Conservation (phyloP, 2,888 invertebrate species). For the Xylota segnis region DNA sequence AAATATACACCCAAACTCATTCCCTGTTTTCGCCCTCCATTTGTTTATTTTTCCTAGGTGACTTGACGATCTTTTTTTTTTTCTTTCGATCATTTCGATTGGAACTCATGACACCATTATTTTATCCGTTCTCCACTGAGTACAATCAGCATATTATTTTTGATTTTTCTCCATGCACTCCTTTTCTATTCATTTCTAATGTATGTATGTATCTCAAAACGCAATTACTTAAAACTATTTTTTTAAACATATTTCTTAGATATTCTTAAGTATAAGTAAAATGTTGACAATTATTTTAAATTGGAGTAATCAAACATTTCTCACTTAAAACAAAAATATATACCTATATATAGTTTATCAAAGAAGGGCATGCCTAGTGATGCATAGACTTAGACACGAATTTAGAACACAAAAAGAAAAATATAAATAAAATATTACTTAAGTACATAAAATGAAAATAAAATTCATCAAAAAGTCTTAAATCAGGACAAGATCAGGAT, state of each 20-base stretch:
- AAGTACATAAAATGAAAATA: constrained; percentile 1
- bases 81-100: too few relatives aligned
- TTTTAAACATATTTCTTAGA: background rate
- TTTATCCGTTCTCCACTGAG: too few relatives aligned
- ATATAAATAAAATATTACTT: background rate
- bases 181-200: too few relatives aligned
- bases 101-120: too few relatives aligned
- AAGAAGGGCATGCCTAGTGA: constrained; percentile 5
- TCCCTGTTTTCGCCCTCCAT: too few relatives aligned
- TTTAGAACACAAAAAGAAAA: constrained; percentile 12
- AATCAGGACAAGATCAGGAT: constrained; percentile 9
- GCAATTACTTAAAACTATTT: background rate
- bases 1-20: too few relatives aligned
- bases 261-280: constrained; percentile 5
- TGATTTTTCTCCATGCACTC: too few relatives aligned
- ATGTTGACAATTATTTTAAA: background rate
- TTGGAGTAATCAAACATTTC: background rate
- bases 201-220: too few relatives aligned
- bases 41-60: too few relatives aligned
- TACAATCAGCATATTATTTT: too few relatives aligned
- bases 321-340: background rate
- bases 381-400: constrained; percentile 29
- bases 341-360: background rate
- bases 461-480: background rate
- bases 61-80: too few relatives aligned